Conservation (phyloP, 2,113 vertebrate species). For the Zosterops lateralis region DNA sequence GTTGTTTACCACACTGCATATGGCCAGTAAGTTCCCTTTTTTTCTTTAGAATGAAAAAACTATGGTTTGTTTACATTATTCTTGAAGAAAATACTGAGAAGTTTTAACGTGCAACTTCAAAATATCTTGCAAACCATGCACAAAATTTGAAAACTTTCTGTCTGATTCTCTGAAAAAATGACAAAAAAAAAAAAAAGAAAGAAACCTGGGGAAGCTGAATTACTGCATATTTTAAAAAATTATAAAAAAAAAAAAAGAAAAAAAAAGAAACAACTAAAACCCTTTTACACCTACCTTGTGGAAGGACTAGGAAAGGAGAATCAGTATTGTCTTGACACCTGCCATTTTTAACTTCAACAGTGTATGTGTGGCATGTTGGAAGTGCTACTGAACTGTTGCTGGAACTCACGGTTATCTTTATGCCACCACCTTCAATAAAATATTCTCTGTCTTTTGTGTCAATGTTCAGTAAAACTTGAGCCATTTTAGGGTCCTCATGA, state of each 20-base stretch:
- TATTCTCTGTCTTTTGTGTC: accelerated
- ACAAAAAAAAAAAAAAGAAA: neutral
- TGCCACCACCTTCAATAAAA: accelerated
- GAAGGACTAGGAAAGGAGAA: accelerated
- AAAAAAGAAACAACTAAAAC: neutral
- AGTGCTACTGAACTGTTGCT: accelerated
- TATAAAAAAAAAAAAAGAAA: too few species aligned
- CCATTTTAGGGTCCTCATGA: accelerated
- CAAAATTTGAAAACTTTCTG: neutral
- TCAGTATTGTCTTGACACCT: accelerated
- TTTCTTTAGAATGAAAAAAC: neutral
- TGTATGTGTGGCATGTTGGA: accelerated
- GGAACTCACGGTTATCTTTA: accelerated
- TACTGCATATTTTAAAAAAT: neutral
- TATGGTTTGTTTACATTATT: accelerated
- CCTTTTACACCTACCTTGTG: neutral
- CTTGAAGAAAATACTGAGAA: neutral
- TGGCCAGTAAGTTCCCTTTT: neutral
- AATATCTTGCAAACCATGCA: neutral
- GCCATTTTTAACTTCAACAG: accelerated
- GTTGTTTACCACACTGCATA: neutral
- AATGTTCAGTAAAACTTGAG: neutral
- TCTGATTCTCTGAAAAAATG: neutral
- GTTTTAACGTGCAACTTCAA: neutral
- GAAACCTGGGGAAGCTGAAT: neutral